These are phyloP conservation scores for Monopis laevigella DNA, from an alignment of 2,888 invertebrate species.

Conservation along the genomic window DNA sequence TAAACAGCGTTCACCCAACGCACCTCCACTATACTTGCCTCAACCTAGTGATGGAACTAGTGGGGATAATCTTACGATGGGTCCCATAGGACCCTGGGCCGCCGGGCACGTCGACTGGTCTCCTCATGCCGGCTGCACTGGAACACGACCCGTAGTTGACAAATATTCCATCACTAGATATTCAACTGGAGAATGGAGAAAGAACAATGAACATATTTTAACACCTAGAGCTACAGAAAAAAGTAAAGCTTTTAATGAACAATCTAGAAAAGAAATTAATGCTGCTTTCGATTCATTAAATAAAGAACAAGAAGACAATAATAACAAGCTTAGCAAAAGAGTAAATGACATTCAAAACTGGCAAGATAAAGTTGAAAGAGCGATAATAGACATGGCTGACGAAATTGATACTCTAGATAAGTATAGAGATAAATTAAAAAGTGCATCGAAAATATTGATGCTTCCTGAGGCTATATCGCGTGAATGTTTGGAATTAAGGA, in stretches of 20 bases:
- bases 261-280: slow-evolving; percentile 35
- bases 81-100: slow-evolving; percentile 74
- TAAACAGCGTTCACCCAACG: slow-evolving; percentile 35
- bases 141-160: slow-evolving; percentile 79
- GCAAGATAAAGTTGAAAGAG: slow-evolving; percentile 74
- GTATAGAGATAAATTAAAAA: slow-evolving; percentile 71
- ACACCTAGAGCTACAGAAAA: slow-evolving; percentile 40
- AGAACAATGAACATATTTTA: slow-evolving; percentile 62
- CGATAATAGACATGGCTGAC: slow-evolving; percentile 69
- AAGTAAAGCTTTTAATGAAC: slow-evolving; percentile 32
- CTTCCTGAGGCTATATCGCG: slow-evolving; percentile 76
- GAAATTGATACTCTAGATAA: slow-evolving; percentile 74
- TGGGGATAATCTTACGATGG: slow-evolving; percentile 50
- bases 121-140: slow-evolving; percentile 76
- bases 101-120: slow-evolving; percentile 79
- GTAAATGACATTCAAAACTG: slow-evolving; percentile 64
- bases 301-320: slow-evolving; percentile 58
- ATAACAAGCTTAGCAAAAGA: slow-evolving; percentile 32
- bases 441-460: slow-evolving; percentile 72
- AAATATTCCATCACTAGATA: slow-evolving; percentile 80
- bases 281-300: slow-evolving; percentile 68
- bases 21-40: slow-evolving; percentile 49
- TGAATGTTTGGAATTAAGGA: slow-evolving; percentile 77
- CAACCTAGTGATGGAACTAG: slow-evolving; percentile 50
- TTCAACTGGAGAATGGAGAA: slow-evolving; percentile 78